These are phyloP conservation scores for Thymelicus lineola DNA, from an alignment of 2,888 invertebrate genomes.

Conservation along the genomic window DNA sequence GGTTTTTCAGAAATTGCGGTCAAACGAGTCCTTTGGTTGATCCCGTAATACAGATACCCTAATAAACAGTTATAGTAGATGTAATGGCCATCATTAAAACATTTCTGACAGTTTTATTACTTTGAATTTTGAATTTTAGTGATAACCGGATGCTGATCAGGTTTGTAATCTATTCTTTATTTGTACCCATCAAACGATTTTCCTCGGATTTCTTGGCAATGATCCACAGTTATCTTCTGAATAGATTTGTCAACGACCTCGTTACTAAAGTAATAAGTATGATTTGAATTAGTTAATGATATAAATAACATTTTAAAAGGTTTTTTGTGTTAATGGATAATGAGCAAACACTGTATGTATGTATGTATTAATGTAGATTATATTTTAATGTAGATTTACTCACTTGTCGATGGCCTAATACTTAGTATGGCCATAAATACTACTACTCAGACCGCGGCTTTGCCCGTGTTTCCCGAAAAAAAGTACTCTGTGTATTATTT, in stretches of 20 bases:
- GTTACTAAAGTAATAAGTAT: neutral
- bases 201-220: slow-evolving; percentile 18
- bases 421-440: too few species aligned
- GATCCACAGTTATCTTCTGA: slow-evolving; percentile 21
- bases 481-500: too few species aligned
- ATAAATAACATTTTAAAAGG: neutral
- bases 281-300: neutral
- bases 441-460: too few species aligned
- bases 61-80: too few species aligned
- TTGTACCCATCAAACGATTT: slow-evolving; percentile 14
- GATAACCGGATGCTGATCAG: neutral
- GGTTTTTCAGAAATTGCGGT: too few species aligned
- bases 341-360: neutral
- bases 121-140: too few species aligned
- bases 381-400: too few species aligned
- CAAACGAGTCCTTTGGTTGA: too few species aligned
- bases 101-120: neutral
- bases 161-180: slow-evolving; percentile 7
- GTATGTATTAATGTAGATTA: too few species aligned
- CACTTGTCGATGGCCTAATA: too few species aligned
- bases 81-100: neutral
- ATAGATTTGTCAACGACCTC: slow-evolving; percentile 31
- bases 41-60: too few species aligned
- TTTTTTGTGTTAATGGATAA: neutral
- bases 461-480: too few species aligned